Evolutionary conservation across 2,113 vertebrate genomes (phyloP), one percentile per base, ranked within the genome.

Genomic region (Cochlearius cochlearius): DNA sequence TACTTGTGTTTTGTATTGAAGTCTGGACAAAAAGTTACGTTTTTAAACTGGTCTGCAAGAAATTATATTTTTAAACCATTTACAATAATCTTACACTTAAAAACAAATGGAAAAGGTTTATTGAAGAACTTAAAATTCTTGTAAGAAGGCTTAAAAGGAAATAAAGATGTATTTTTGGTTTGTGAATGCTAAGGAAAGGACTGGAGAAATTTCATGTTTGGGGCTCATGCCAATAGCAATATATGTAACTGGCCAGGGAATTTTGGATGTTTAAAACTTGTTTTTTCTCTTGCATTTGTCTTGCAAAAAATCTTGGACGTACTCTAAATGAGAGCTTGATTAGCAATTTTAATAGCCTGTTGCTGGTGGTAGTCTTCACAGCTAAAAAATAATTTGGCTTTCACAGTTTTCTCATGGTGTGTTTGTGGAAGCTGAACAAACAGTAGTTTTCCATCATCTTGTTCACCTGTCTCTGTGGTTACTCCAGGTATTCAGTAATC

Each of bases 101-200:
- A 55, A 58, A 23, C 4, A 75, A 71, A 74, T 68, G 23, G 15
- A 10, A 72, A 34, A 71, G 0, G 0, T 55, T 41, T 74, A 6
- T n/a, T 43, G 11, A 78, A 75, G 32, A 83, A 18, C 23, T 49
- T 68, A 3, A 2, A 59, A n/a, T 82, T 77, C 66, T 82, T 56
- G 9, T 47, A 32, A 55, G 74, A 73, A 32, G 6, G 7, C 9
- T 78, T 49, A 34, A 56, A 79, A 71, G 36, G 27, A 77, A 72
- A 20, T 18, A 58, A 5, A 9, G 41, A 6, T 0, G 0, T 22
- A 17, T 32, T 30, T 73, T 74, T 74, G 8, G 5, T 56, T 80
- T 64, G 29, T 38, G 60, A 75, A 32, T 67, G 17, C 30, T 53
- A 12, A 76, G 34, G 27, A 72, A 67, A 72, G 76, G 10, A 15